Conservation (phyloP, 2,888 invertebrate species). For the Tethea ocularis region DNA sequence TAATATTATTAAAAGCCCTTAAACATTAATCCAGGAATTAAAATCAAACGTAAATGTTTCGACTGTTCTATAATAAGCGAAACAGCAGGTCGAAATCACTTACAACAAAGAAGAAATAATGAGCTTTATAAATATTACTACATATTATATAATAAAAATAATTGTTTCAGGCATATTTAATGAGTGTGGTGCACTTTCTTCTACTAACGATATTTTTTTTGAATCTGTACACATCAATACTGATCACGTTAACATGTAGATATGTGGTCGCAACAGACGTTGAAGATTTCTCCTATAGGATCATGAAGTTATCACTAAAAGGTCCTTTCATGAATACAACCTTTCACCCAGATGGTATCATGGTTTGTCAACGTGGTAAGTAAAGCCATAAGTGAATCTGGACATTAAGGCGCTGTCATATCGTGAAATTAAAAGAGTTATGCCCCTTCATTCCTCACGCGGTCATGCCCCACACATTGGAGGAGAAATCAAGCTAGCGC, state of each 20-base stretch:
- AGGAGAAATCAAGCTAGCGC: too few relatives aligned
- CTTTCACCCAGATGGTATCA: constrained; percentile 63
- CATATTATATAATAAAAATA: neutral
- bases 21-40: too few relatives aligned
- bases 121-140: too few relatives aligned
- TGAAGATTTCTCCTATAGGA: constrained; percentile 48
- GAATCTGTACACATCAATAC: constrained; percentile 70
- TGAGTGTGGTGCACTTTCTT: constrained; percentile 77
- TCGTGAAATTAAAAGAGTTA: too few relatives aligned
- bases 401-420: neutral
- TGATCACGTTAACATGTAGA: constrained; percentile 71
- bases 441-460: too few relatives aligned
- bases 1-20: too few relatives aligned
- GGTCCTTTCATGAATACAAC: constrained; percentile 51
- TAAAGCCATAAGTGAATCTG: neutral
- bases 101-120: too few relatives aligned
- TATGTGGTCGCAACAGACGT: constrained; percentile 55
- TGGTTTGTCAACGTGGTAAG: constrained; percentile 67
- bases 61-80: too few relatives aligned
- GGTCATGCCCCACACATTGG: too few relatives aligned
- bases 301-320: constrained; percentile 41
- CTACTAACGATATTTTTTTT: constrained; percentile 74
- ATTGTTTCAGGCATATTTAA: constrained; percentile 72
- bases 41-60: too few relatives aligned
- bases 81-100: too few relatives aligned